Conservation (phyloP, 2,888 invertebrate genomes). For the Caradrina clavipalpis region DNA sequence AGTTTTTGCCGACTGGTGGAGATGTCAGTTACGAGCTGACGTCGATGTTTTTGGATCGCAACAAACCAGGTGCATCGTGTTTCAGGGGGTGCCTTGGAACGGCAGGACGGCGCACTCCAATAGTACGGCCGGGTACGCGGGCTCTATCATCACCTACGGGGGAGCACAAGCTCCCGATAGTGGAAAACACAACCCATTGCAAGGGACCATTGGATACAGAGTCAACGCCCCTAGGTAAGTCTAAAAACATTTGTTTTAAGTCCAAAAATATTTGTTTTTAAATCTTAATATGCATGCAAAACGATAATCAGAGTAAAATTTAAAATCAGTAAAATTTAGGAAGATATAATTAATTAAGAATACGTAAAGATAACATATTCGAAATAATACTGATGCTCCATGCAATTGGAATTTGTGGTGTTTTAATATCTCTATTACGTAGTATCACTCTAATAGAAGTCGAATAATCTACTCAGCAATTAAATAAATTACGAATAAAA, state of each 20-base stretch:
- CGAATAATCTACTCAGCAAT: neutral
- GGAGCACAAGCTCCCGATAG: constrained; percentile 88
- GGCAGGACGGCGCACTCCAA: constrained; percentile 93
- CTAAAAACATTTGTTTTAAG: constrained; percentile 25
- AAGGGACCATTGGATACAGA: constrained; percentile 91
- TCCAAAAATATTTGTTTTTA: constrained; percentile 20
- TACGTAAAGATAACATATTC: neutral
- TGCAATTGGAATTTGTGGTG: neutral
- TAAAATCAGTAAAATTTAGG: neutral
- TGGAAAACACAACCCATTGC: constrained; percentile 88
- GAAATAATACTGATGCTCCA: neutral
- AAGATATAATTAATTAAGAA: neutral
- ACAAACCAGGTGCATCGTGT: constrained; percentile 81
- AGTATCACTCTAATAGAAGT: neutral
- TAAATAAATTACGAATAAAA: constrained; percentile 20
- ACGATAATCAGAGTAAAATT: neutral
- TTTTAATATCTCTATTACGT: neutral
- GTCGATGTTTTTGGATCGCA: constrained; percentile 74
- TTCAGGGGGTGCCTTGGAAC: constrained; percentile 93
- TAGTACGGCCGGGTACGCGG: constrained; percentile 92
- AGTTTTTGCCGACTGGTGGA: constrained; percentile 40
- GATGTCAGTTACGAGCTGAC: constrained; percentile 66
- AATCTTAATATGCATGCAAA: constrained; percentile 1
- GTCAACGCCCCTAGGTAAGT: constrained; percentile 93
- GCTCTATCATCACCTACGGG: constrained; percentile 83